Base-by-base conservation (phyloP, 2,888 invertebrate genomes). In the Zaprionus bogoriensis region DNA sequence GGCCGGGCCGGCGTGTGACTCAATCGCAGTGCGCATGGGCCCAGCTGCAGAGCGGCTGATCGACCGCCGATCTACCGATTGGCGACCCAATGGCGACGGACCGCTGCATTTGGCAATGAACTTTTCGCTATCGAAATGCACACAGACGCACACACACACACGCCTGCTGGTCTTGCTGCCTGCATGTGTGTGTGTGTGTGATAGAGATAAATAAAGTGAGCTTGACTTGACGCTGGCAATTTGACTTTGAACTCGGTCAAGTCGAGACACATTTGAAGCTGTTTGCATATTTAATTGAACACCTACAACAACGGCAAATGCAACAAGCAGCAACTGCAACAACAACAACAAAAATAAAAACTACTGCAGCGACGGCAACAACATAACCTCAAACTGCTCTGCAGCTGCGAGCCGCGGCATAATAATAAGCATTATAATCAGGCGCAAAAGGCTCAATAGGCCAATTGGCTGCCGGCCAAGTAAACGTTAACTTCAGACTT, bases 241-340 rank as follows among this genome's bases (percentile, higher is more conserved):
- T 77, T 82, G 82, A 82, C 82, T 83, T 83, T 83, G 82, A 83
- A 83, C 82, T 83, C 82, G 86, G 83, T 82, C 77, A 77, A 85
- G 81, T 85, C 83, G 85, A 77, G 84, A 78, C 81, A 84, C 78
- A 85, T 85, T 85, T 84, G 79, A 70, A 79, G 74, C 74, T 76
- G 83, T 82, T 82, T 80, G 77, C 82, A 82, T 85, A 82, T 85
- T 80, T 85, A 85, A 82, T 82, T 80, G 80, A 77, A 82, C 82
- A 85, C 85, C 82, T 85, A 82, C 82, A 85, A 82, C 80, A 71
- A 47, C 66, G n/a, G n/a, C n/a, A n/a, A n/a, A n/a, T n/a, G n/a
- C n/a, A n/a, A n/a, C n/a, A n/a, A 53, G 20, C 41, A 42, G 22
- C 59, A 46, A 39, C 17, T 19, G 19, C 60, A 46, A 4, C 47